Evolutionary conservation across 2,888 invertebrate species (phyloP).

Genomic region (Diloba caeruleocephala): DNA sequence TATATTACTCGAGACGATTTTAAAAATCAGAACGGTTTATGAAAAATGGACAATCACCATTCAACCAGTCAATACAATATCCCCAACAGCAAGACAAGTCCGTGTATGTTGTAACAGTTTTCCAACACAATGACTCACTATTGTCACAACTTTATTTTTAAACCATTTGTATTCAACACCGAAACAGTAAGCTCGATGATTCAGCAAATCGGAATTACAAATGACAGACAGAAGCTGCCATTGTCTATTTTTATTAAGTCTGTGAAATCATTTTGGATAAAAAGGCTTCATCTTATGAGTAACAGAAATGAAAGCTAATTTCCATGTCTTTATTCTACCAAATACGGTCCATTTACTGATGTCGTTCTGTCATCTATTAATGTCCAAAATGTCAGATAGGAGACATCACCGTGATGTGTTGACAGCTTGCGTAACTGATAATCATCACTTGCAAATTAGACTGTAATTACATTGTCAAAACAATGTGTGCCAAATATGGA

Average conservation of each 20-base stretch:
- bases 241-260: constrained; percentile 43
- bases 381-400: constrained; percentile 15
- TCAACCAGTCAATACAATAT: background rate
- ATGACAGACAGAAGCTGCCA: constrained; percentile 36
- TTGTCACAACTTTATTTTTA: constrained; percentile 69
- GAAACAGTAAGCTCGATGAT: constrained; percentile 70
- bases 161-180: constrained; percentile 75
- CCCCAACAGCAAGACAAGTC: background rate
- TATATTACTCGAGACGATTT: no score
- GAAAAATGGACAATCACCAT: constrained; percentile 5
- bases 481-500: no score
- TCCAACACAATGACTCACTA: constrained; percentile 65
- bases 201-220: constrained; percentile 70
- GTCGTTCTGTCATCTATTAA: background rate
- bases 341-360: background rate
- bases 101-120: constrained; percentile 32
- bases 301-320: constrained; percentile 1
- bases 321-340: background rate
- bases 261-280: constrained; percentile 38
- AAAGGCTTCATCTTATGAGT: constrained; percentile 21
- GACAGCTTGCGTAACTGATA: constrained; percentile 1
- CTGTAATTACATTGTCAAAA: background rate
- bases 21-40: background rate
- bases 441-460: background rate
- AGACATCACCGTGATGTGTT: constrained; percentile 1